Percentiles rank a stretch among this genome's conserved stretches.
Conservation (phyloP, 2,888 invertebrate species). For the Liodrosophila aerea region DNA sequence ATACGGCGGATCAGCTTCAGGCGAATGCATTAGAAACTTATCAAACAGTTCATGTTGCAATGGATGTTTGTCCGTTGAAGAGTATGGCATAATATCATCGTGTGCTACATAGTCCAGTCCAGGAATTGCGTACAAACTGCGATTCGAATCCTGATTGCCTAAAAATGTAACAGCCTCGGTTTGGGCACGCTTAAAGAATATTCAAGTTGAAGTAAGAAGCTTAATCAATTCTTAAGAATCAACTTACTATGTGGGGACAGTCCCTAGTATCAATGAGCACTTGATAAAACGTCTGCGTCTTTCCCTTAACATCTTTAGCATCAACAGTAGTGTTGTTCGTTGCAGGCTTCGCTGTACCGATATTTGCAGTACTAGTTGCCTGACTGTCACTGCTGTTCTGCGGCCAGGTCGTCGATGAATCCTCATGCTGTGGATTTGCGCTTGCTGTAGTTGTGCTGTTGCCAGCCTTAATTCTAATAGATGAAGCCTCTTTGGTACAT, state of each 20-base stretch:
- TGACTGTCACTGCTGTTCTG: constrained; percentile 10
- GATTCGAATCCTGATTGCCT: constrained; percentile 96
- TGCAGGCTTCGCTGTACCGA: constrained; percentile 37
- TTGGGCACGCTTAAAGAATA: constrained; percentile 89
- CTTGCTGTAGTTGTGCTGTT: constrained; percentile 19
- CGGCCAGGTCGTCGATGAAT: constrained; percentile 29
- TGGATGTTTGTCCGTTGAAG: constrained; percentile 91
- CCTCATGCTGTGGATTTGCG: constrained; percentile 23
- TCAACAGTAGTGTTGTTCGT: constrained; percentile 41
- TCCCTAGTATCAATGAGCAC: constrained; percentile 98
- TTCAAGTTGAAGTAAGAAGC: no score
- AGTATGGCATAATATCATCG: constrained; percentile 97
- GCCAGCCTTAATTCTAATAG: constrained; percentile 41
- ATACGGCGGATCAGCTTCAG: constrained; percentile 92
- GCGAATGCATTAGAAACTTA: constrained; percentile 92
- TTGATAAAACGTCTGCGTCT: constrained; percentile 97
- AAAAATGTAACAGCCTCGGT: constrained; percentile 98
- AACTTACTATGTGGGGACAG: constrained; percentile 91
- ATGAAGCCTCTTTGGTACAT: constrained; percentile 50
- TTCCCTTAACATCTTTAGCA: constrained; percentile 93
- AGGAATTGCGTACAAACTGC: constrained; percentile 97
- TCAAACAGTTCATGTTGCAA: constrained; percentile 98
- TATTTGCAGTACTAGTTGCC: constrained; percentile 22
- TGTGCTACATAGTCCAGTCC: constrained; percentile 99
- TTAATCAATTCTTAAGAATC: background rate